Base-by-base conservation (phyloP, 2,113 vertebrate genomes). In the Epinephelus lanceolatus region DNA sequence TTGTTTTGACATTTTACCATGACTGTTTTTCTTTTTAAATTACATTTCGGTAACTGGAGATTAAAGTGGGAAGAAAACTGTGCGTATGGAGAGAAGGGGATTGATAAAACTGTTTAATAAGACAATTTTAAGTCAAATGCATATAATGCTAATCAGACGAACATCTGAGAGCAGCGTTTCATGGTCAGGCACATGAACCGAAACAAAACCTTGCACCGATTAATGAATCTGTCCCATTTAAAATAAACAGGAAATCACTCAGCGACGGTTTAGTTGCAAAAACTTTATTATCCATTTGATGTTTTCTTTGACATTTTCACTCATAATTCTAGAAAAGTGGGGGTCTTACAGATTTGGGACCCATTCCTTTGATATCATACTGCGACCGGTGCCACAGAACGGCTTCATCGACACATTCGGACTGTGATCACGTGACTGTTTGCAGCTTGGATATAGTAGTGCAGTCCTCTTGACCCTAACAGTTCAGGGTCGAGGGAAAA, bases 271-370 rank as follows among this genome's bases (percentile, higher is more conserved):
- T 76, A 89, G 86, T 88, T 91, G 90, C 89, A 92, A 93, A 94
- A 94, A 86, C 89, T 94, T 95, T 95, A 95, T 96, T 95, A 63
- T 92, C 86, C 70, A 18, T 86, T 86, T 86, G 75, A 85, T 74
- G 67, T 88, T 87, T 70, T 86, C 78, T 65, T 86, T 87, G 80
- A 93, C 89, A 87, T 87, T 90, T 92, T 90, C 76, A 88, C 86
- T 80, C 78, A 47, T 78, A 89, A 18, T 79, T 88, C 89, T 95
- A 95, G 81, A 95, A 95, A 95, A 95, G 85, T 92, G 84, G 77
- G 83, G 61, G 47, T 53, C 27, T 52, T 69, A 47, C 49, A 15
- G 67, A 69, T 70, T 71, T 15, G 1, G 42, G 80, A 86, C 82
- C 80, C 75, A 45, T 86, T 75, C 77, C 61, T 84, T 81, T 89